Base-by-base conservation (phyloP, 2,888 invertebrate genomes). In the Danaus chrysippus region DNA sequence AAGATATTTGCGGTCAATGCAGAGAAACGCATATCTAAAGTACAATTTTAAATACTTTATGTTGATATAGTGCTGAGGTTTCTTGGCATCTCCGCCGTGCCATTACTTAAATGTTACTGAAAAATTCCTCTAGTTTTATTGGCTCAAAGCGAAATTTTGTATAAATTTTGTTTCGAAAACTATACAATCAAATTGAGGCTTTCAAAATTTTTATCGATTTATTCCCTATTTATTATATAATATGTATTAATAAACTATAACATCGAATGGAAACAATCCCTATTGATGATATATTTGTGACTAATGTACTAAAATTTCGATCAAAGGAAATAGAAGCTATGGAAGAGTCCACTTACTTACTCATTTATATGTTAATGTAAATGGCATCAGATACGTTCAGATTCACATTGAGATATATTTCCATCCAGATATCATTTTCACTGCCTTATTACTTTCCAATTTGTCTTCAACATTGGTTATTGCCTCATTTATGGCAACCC, bases 361-460 rank as follows among this genome's bases (percentile, higher is more conserved):
- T 90, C 88, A 91, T 91, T 90, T 91, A 91, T 91, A 91, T 91
- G 91, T 83, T 89, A 91, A 91, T 91, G 76, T 70, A 76, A 80
- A 82, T 77, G 81, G 79, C 82, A 82, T 83, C 77, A 78, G 81
- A 82, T 83, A 82, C 81, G 78, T 77, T 76, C 77, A 84, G 88
- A 90, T 88, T 83, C 86, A 82, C 86, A 87, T 76, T 79, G 65
- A 87, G 86, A 90, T 90, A 89, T 82, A 78, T 81, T 81, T 82
- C 81, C 78, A 79, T 81, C 76, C 80, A 87, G 87, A 89, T 89
- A 90, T 90, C 87, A 89, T 91, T 90, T 87, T 87, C 90, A 89
- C 89, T 83, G 89, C 79, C 85, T 87, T 89, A 90, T 91, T 90
- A 90, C 83, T 91, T 90, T 90, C 91, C 91, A 90, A 91, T 91